A percentile compares a stretch with the other conserved stretches of the same genome.
phyloP scores from a whole-genome alignment of 1,140 invertebrate genomes.

The Rhagoletis pomonella region DNA sequence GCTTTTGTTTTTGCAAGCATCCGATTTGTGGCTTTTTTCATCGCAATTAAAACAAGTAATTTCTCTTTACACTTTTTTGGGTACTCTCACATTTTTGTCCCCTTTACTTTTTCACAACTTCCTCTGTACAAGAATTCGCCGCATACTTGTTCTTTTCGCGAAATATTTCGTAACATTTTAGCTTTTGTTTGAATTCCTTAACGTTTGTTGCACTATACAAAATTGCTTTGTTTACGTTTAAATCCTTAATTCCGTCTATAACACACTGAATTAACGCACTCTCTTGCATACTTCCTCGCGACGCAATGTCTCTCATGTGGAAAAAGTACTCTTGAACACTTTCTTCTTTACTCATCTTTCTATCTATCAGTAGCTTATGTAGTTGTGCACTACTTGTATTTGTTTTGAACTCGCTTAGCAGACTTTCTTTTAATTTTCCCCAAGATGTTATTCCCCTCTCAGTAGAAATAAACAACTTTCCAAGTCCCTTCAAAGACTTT shows the following conservation, averaged over 20 bases:
- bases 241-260: neutral
- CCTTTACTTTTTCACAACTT: no score
- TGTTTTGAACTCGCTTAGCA: no score
- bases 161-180: constrained; percentile 39
- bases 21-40: no score
- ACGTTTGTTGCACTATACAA: constrained; percentile 55
- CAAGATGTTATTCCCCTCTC: neutral
- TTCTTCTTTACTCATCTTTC: constrained; percentile 51
- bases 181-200: constrained; percentile 54
- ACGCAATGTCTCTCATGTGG: constrained; percentile 20
- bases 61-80: no score
- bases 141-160: neutral
- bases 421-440: no score
- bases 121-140: no score
- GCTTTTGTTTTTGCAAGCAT: neutral
- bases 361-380: constrained; percentile 21
- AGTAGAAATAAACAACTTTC: constrained; percentile 36
- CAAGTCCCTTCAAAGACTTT: constrained; percentile 26
- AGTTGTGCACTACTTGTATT: constrained; percentile 36
- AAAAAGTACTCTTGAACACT: constrained; percentile 53
- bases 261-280: constrained; percentile 19
- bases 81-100: neutral
- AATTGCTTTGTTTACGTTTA: constrained; percentile 32
- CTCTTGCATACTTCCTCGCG: constrained; percentile 21
- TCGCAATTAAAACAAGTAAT: neutral